These are phyloP conservation scores for Ptychodera flava DNA, from an alignment of 35 echinoderm and acorn worm genomes.

Conservation along the genomic window DNA sequence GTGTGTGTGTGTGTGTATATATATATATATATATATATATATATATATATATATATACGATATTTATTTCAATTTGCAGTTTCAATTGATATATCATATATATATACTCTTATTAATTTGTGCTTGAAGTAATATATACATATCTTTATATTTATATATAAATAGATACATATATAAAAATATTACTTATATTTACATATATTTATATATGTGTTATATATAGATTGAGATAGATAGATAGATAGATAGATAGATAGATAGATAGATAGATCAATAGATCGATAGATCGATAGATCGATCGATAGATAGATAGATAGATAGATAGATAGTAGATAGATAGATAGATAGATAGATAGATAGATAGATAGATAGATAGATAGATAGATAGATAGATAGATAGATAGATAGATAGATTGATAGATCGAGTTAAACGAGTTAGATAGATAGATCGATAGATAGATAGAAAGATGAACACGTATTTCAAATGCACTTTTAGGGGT, in stretches of 20 bases:
- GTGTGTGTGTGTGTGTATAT: background rate
- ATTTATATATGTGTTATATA: background rate
- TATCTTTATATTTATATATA: background rate
- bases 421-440: too few relatives aligned
- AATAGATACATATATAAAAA: background rate
- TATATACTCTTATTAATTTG: too few relatives aligned
- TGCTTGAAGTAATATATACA: background rate
- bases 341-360: background rate
- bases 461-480: too few relatives aligned
- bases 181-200: background rate
- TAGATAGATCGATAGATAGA: too few relatives aligned
- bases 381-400: background rate
- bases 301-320: background rate
- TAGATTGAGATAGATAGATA: background rate
- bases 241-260: background rate
- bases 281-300: background rate
- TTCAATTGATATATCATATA: too few relatives aligned
- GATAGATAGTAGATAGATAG: background rate
- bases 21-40: constrained; percentile 3
- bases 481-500: too few relatives aligned
- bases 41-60: background rate
- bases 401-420: too few relatives aligned
- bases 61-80: background rate
- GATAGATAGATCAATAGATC: background rate
- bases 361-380: background rate